These are phyloP conservation scores for Tetragonisca angustula DNA, from an alignment of 2,888 invertebrate genomes.

Conservation along the genomic window DNA sequence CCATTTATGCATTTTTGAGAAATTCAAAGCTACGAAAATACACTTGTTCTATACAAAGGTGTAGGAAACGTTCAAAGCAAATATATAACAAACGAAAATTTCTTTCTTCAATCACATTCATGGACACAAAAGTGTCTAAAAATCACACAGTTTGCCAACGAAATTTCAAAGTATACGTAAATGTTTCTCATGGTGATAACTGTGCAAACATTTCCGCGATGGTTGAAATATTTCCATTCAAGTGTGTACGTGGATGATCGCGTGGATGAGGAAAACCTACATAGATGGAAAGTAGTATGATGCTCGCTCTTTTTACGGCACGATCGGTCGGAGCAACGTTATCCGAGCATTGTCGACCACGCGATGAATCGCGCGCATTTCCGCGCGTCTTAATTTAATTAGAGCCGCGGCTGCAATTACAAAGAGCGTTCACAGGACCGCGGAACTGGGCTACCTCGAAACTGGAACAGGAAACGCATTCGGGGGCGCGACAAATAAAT, in stretches of 20 bases:
- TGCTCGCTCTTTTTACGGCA: constrained; percentile 9
- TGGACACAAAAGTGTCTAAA: no score
- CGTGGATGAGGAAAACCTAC: background rate
- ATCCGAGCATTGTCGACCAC: constrained; percentile 22
- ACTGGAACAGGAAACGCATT: constrained; percentile 11
- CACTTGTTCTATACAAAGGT: no score
- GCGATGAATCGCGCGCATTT: constrained; percentile 32
- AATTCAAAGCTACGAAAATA: no score
- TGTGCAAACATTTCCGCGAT: no score
- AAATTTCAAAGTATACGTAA: background rate
- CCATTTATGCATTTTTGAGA: no score
- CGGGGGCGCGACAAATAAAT: background rate
- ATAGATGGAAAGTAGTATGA: constrained; percentile 1
- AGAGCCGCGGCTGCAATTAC: constrained; percentile 19
- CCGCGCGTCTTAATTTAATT: constrained; percentile 55
- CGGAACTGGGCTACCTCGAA: constrained; percentile 2
- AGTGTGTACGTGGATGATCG: no score
- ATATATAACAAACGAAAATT: no score
- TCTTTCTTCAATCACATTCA: no score
- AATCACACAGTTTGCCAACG: background rate
- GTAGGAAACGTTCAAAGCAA: no score
- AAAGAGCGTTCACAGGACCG: constrained; percentile 14
- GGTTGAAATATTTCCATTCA: no score
- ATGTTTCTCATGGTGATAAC: background rate
- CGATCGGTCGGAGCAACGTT: constrained; percentile 22